Base-by-base conservation (phyloP, 2,888 invertebrate genomes). In the Drosophila nr. medialis region DNA sequence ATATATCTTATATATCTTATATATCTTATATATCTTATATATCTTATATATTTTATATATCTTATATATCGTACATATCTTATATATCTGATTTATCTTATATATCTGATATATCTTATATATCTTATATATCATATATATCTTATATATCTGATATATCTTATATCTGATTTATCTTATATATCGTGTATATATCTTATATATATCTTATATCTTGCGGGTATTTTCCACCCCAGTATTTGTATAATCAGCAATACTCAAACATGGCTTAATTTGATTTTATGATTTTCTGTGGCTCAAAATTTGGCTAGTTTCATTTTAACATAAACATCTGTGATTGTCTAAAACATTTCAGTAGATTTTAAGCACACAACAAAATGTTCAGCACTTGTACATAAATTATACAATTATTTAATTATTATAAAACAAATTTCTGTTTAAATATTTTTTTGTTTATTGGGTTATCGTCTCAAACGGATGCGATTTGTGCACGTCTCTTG, bases 321-420 rank as follows among this genome's bases (percentile, higher is more conserved):
- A 70, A 65, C 48, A 50, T 58, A 62, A 65, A 58, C 78, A 77
- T 77, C 77, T 77, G 77, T 77, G 79, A 77, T 77, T 77, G 77
- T 78, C 71, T 78, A 42, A 27, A 66, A 71, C 75, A 64, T 71
- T 78, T 78, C 65, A 77, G 34, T 77, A 77, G 74, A 5, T 50
- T 11, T 15, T 76, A 77, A 64, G 75, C 13, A 32, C 11, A 18
- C 7, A 60, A 56, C 1, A n/a, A 30, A 53, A 38, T 48, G 54
- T 60, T 32, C 21, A 60, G 13, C 40, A 30, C 30, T 61, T 72
- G 54, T 74, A 70, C 76, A 77, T 72, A 72, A 70, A 56, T 64
- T 61, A 72, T 58, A 11, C 24, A 30, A 45, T 13, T 36, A 45
- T n/a, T 38, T 45, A n/a, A 51, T 63, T 45, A 30, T 11, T 27